Evolutionary conservation across 1,140 invertebrate genomes (phyloP), one percentile per base, ranked within the genome.

Genomic region (Orchesella cincta): DNA sequence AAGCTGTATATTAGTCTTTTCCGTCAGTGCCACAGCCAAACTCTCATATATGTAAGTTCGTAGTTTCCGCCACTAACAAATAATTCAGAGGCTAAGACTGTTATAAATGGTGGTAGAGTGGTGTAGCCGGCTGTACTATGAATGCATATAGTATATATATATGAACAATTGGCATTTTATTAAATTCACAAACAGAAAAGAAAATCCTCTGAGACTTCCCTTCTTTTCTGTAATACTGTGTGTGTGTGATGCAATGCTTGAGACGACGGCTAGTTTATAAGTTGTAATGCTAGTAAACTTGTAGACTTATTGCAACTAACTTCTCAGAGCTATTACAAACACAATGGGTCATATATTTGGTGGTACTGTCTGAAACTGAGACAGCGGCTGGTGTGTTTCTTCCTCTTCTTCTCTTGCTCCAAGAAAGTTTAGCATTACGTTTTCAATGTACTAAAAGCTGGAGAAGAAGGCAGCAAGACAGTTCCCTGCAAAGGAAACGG

Each of bases 341-440:
- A 67, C 62, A 67, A 67, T 67, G 62, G 62, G 62, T 67, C 62
- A 67, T 67, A 67, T 67, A 67, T 67, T 67, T 67, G 33, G 28
- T 67, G 26, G 62, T 23, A 67, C 62, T 67, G 31, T 67, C 62
- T 67, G 62, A 67, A 67, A 67, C 62, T 67, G 62, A 67, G 62
- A 67, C 62, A 29, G 62, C 62, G 62, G 31, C 62, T 67, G 62
- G 62, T 23, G 26, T 31, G 20, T 67, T 67, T 67, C 62, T 2
- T 67, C 28, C 33, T 67, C 62, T 67, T 67, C 26, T 67, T 67
- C 31, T 67, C 26, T 31, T 67, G 8, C 31, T 67, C 62, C 3
- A 67, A 29, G 33, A 67, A 67, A 67, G 26, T 67, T 67, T 67
- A 57, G 52, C 62, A 67, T 29, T 67, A 67, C 29, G 8, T 67